These are phyloP conservation scores for Allacma fusca DNA, from an alignment of 2,888 invertebrate genomes.

Conservation along the genomic window DNA sequence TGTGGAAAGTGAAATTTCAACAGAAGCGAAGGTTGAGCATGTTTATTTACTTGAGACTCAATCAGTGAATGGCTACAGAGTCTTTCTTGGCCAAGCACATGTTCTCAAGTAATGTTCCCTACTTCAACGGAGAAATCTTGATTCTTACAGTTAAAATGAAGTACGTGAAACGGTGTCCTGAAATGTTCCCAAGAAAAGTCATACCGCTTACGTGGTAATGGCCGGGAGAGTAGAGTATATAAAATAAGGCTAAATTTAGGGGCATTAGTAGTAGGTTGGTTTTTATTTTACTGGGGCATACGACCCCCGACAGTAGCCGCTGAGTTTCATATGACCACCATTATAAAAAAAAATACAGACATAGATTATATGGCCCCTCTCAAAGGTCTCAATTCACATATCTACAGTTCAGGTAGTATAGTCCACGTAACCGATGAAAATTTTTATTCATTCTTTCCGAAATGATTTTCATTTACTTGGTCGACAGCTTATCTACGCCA, in stretches of 20 bases:
- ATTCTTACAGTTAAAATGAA: neutral
- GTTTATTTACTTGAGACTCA: neutral
- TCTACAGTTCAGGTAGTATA: neutral
- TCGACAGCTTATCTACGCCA: conserved; percentile 8
- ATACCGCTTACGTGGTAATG: neutral
- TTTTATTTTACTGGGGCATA: neutral
- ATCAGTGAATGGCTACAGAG: neutral
- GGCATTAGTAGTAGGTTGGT: neutral
- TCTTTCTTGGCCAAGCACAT: neutral
- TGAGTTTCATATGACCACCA: neutral
- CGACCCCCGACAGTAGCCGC: neutral
- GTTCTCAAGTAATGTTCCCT: neutral
- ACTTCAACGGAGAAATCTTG: neutral
- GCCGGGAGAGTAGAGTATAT: neutral
- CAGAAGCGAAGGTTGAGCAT: neutral
- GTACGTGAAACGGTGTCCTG: neutral
- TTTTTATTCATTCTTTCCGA: conserved; percentile 19
- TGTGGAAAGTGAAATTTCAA: conserved; percentile 5
- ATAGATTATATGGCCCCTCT: no score
- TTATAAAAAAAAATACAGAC: neutral
- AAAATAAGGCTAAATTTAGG: neutral
- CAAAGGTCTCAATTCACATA: no score
- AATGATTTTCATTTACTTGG: conserved; percentile 19
- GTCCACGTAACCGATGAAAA: conserved; percentile 8
- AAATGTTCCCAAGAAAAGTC: neutral